Evolutionary conservation across 1,140 invertebrate genomes (phyloP).

Genomic region (Drosophila willistoni): DNA sequence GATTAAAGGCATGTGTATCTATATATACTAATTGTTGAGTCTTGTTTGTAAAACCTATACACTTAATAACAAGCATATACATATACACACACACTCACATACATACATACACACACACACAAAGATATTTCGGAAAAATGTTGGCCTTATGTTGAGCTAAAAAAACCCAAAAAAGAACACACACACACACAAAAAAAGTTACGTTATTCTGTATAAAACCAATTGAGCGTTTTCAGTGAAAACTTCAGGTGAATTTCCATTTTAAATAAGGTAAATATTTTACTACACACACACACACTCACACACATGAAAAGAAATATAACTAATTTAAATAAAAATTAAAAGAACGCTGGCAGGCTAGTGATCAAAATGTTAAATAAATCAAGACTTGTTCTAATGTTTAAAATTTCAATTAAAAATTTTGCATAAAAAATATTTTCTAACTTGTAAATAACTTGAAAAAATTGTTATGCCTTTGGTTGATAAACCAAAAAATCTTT

Average conservation of each 20-base stretch:
- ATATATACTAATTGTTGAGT: constrained; percentile 69
- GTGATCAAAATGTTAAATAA: constrained; percentile 60
- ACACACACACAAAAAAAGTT: constrained; percentile 6
- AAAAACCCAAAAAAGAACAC: constrained; percentile 26
- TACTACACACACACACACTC: constrained; percentile 43
- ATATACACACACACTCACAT: constrained; percentile 36
- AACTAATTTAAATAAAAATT: not conserved
- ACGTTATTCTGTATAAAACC: constrained; percentile 48
- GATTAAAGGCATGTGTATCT: constrained; percentile 16
- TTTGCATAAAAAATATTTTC: too few relatives aligned
- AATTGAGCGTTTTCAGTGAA: constrained; percentile 78
- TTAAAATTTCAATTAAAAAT: not conserved
- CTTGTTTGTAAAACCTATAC: constrained; percentile 67
- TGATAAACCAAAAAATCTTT: too few relatives aligned
- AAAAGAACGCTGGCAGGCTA: constrained; percentile 63
- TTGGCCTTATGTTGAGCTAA: constrained; percentile 70
- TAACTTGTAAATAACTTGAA: too few relatives aligned
- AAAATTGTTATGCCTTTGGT: too few relatives aligned
- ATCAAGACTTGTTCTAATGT: constrained; percentile 25
- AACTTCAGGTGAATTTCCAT: constrained; percentile 68
- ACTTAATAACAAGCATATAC: constrained; percentile 42
- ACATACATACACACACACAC: constrained; percentile 43
- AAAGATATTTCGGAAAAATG: constrained; percentile 34
- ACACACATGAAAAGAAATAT: constrained; percentile 10
- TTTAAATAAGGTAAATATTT: constrained; percentile 79